phyloP scores from a whole-genome alignment of 2,113 vertebrate genomes.

The Rattus rattus region DNA sequence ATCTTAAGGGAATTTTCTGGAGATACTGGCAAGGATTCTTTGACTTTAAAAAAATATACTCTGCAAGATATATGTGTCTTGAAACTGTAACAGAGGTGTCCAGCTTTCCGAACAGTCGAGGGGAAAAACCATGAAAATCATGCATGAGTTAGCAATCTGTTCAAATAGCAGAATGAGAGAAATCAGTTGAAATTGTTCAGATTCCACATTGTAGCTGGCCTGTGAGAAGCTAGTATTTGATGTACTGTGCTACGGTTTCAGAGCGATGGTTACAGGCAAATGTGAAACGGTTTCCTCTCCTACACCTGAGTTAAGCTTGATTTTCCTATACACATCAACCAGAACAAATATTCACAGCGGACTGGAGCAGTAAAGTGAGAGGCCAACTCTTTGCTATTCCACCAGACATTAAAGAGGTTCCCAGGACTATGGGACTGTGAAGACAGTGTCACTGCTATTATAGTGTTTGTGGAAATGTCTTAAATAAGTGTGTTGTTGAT shows the following conservation, averaged over 20 bases:
- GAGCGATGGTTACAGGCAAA: not conserved
- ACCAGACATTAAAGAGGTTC: not conserved
- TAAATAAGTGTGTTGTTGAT: not conserved
- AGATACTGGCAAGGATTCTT: not conserved
- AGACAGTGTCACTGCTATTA: not conserved
- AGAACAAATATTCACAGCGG: constrained; percentile 35
- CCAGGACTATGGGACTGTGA: not conserved
- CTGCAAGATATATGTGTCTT: not conserved
- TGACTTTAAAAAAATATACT: not conserved
- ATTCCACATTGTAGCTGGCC: not conserved
- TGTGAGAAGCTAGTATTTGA: not conserved
- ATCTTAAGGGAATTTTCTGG: not conserved
- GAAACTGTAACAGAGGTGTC: not conserved
- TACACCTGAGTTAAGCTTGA: not conserved
- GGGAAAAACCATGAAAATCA: constrained; percentile 22
- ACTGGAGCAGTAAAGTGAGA: not conserved
- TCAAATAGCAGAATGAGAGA: not conserved
- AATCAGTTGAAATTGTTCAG: not conserved
- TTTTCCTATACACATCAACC: not conserved
- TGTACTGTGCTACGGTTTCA: not conserved
- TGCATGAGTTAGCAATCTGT: not conserved
- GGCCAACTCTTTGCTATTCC: not conserved
- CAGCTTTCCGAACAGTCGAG: constrained; percentile 20
- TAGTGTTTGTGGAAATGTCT: not conserved
- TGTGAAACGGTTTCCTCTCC: not conserved